Evolutionary conservation across 2,888 invertebrate species (phyloP).

Genomic region (Conus canariensis): DNA sequence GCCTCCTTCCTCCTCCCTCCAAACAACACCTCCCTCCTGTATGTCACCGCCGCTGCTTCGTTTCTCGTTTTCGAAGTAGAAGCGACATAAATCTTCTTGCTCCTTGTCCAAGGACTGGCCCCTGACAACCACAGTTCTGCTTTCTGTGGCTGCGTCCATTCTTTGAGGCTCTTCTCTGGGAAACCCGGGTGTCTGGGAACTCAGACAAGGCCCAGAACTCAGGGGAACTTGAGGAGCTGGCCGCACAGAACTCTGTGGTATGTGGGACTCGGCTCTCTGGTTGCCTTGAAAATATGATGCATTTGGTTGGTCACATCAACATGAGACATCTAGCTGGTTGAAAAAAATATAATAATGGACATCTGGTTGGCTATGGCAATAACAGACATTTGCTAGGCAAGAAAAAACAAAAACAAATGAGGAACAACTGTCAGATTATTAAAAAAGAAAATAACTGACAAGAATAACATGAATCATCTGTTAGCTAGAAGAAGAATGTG

Average conservation of each 20-base stretch:
- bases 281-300: background rate
- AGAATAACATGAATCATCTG: too few species aligned
- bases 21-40: background rate
- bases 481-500: too few species aligned
- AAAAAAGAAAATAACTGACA: too few species aligned
- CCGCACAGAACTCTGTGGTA: background rate
- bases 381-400: too few species aligned
- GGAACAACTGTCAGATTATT: too few species aligned
- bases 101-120: background rate
- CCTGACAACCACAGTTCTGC: conserved; percentile 28
- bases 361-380: too few species aligned
- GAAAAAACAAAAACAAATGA: too few species aligned
- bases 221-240: background rate
- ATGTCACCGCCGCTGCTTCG: conserved; percentile 33
- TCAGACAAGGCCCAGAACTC: background rate
- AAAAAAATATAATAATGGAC: too few species aligned
- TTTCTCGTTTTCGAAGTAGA: conserved; percentile 39
- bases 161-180: background rate
- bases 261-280: background rate
- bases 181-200: background rate
- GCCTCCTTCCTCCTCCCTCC: background rate
- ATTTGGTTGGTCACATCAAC: too few species aligned
- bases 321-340: too few species aligned
- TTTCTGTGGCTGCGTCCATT: background rate
- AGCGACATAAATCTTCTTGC: background rate